phyloP scores from a whole-genome alignment of 2,113 vertebrate species.

The Aegithalos caudatus region DNA sequence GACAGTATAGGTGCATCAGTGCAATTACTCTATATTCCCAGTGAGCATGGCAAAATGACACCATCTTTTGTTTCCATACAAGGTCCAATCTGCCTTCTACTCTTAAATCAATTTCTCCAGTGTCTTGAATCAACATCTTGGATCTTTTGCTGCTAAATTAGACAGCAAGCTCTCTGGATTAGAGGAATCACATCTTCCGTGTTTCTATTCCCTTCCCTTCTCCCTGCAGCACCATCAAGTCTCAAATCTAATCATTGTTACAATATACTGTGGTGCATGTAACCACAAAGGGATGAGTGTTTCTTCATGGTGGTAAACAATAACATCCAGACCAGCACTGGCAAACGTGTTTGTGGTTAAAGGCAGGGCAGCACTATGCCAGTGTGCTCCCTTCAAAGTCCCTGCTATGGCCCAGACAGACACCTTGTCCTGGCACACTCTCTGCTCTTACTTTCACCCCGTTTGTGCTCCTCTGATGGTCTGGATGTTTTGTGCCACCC shows the following conservation, averaged over 20 bases:
- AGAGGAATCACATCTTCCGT: neutral
- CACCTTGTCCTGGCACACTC: neutral
- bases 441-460: neutral
- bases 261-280: neutral
- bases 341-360: neutral
- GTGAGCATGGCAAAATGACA: neutral
- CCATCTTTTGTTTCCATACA: neutral
- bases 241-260: constrained; percentile 18
- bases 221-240: neutral
- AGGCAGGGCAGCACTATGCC: neutral
- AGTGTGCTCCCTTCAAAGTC: neutral
- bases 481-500: neutral
- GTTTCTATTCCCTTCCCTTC: neutral
- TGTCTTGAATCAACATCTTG: neutral
- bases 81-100: neutral
- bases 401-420: neutral
- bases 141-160: constrained; percentile 42
- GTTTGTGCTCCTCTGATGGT: neutral
- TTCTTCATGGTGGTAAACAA: neutral
- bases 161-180: constrained; percentile 21
- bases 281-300: neutral
- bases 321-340: neutral
- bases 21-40: neutral
- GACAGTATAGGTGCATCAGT: neutral
- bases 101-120: neutral